Evolutionary conservation across 2,888 invertebrate genomes (phyloP), one percentile per base, ranked within the genome.

Genomic region (Parnassius glacialis): DNA sequence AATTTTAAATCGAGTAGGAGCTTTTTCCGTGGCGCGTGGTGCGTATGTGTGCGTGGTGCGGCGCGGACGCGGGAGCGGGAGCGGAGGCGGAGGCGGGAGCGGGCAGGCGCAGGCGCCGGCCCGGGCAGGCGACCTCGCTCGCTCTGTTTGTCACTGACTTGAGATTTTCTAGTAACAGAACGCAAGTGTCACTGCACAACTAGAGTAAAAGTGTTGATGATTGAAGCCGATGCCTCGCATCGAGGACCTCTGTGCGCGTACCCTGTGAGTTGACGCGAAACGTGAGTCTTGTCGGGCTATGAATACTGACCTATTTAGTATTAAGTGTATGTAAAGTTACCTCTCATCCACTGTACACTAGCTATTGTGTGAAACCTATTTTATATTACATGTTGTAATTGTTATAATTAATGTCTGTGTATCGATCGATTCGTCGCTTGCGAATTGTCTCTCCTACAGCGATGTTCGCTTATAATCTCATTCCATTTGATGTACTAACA

Each of bases 281-380:
- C 42, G 20, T 34, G 48, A 48, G 53, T 61, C 44, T 52, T 53
- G 62, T 67, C 76, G 76, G 79, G 79, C 80, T 81, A 78, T 81
- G 78, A 79, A 74, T 79, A 77, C 74, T 78, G 74, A 79, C 70
- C 74, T 81, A 76, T 79, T 69, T 79, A 79, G 79, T 82, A 83
- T 83, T 81, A 72, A 80, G 75, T 70, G 70, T 75, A 75, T 70
- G 69, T 74, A 75, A 79, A 81, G 86, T 85, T 85, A 87, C 83
- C 84, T 74, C 76, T 73, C 73, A 51, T 47, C 52, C 54, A 53
- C 51, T 54, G 76, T 76, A 74, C 70, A 56, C 48, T 20, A 3
- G 73, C 71, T 78, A 75, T 71, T 73, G 75, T 70, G 72, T 79
- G 76, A 75, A 73, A 77, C 76, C 76, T 78, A 78, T 82, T 80